These are phyloP conservation scores for Cephus pulcher DNA, from an alignment of 2,888 invertebrate genomes.

Conservation along the genomic window DNA sequence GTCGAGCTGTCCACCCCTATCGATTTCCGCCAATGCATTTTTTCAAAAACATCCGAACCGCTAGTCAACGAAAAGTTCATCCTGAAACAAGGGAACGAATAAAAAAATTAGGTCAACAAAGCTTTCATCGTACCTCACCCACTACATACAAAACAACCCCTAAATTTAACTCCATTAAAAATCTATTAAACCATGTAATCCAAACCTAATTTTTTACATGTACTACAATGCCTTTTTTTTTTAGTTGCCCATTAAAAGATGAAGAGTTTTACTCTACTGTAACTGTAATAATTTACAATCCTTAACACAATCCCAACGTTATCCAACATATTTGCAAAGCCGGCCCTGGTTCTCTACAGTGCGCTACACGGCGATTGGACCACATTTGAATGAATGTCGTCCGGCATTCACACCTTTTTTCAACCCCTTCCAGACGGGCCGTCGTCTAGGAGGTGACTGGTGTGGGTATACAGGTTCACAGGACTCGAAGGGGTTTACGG, in stretches of 20 bases:
- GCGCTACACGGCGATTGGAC: slow-evolving; percentile 28
- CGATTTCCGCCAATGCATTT: slow-evolving; percentile 36
- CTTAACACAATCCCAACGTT: neutral
- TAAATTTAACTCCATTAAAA: neutral
- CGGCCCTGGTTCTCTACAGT: slow-evolving; percentile 5
- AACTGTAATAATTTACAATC: neutral
- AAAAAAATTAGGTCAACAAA: neutral
- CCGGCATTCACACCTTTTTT: slow-evolving; percentile 46
- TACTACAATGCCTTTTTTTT: neutral
- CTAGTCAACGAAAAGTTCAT: slow-evolving; percentile 4
- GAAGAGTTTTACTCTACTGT: neutral
- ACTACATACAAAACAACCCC: neutral
- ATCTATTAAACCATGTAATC: neutral
- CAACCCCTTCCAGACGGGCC: slow-evolving; percentile 23
- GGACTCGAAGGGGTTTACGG: slow-evolving; percentile 27
- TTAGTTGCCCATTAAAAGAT: neutral
- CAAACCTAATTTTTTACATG: neutral
- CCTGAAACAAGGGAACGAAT: neutral
- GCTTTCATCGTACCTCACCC: neutral
- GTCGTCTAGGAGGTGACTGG: neutral
- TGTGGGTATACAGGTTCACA: neutral
- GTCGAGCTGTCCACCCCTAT: slow-evolving; percentile 39
- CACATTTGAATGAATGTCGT: slow-evolving; percentile 50
- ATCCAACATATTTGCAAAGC: neutral
- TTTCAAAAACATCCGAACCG: slow-evolving; percentile 36